phyloP scores from a whole-genome alignment of 2,888 invertebrate species.

The Drosophila birchii region DNA sequence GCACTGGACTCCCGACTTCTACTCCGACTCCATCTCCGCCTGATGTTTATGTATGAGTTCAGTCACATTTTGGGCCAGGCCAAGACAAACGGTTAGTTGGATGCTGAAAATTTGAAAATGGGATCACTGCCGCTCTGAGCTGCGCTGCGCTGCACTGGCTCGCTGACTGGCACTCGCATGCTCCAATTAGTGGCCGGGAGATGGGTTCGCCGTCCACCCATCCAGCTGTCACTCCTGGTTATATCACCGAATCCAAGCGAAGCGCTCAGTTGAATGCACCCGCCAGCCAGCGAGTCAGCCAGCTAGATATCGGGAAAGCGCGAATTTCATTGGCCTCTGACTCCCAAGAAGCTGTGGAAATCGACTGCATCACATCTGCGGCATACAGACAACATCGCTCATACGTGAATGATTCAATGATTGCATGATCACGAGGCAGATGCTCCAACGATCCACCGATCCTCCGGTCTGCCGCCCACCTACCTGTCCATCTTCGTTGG shows the following conservation, averaged over 20 bases:
- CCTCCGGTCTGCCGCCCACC: constrained; percentile 29
- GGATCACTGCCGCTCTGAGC: constrained; percentile 49
- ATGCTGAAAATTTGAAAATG: constrained; percentile 46
- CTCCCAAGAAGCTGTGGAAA: constrained; percentile 56
- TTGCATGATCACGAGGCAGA: constrained; percentile 69
- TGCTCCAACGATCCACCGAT: constrained; percentile 17
- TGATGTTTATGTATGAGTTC: constrained; percentile 75
- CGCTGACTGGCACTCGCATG: constrained; percentile 75
- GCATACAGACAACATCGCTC: constrained; percentile 27
- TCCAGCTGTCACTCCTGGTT: constrained; percentile 66
- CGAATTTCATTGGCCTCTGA: constrained; percentile 67
- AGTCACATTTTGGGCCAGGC: constrained; percentile 68
- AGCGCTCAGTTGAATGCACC: constrained; percentile 65
- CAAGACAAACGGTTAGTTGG: constrained; percentile 63
- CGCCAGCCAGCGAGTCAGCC: constrained; percentile 30
- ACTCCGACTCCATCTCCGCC: constrained; percentile 30
- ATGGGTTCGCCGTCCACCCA: constrained; percentile 19
- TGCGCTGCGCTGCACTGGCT: constrained; percentile 61
- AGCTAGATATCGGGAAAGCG: constrained; percentile 38
- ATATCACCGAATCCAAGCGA: constrained; percentile 53
- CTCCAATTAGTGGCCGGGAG: constrained; percentile 69
- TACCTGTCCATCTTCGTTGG: constrained; percentile 56
- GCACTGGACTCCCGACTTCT: constrained; percentile 30
- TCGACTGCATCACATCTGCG: constrained; percentile 43
- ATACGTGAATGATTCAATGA: constrained; percentile 66